Conservation (phyloP, 2,888 invertebrate species). For the Sinodicranocentrus sp. region DNA sequence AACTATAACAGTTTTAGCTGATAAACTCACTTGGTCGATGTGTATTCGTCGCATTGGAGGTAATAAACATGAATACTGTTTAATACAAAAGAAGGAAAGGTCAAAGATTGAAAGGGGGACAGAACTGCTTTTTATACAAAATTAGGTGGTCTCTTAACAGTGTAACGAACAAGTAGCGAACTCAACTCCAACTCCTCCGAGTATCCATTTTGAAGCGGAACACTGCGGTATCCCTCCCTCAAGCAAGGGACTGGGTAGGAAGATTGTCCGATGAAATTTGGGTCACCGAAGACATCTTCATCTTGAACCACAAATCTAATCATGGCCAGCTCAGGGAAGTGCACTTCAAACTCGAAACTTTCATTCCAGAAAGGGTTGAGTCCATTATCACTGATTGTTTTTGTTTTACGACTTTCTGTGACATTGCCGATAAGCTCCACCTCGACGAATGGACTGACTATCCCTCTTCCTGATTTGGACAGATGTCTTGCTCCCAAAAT, state of each 20-base stretch:
- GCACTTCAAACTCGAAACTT: slow-evolving; percentile 88
- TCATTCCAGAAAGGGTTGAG: slow-evolving; percentile 97
- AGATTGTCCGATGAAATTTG: slow-evolving; percentile 97
- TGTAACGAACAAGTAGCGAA: slow-evolving; percentile 90
- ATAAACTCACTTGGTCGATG: not conserved
- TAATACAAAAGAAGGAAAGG: not conserved
- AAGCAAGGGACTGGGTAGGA: slow-evolving; percentile 91
- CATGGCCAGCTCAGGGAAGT: slow-evolving; percentile 90
- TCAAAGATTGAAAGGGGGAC: not conserved
- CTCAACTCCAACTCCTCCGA: slow-evolving; percentile 96
- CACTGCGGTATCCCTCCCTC: slow-evolving; percentile 92
- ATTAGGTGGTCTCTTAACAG: slow-evolving; percentile 81
- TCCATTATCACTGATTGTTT: slow-evolving; percentile 95
- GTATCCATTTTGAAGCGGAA: slow-evolving; percentile 92
- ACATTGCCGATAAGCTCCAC: slow-evolving; percentile 90
- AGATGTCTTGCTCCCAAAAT: slow-evolving; percentile 95
- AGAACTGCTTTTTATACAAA: slow-evolving; percentile 46
- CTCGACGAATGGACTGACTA: slow-evolving; percentile 94
- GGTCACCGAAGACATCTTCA: slow-evolving; percentile 98
- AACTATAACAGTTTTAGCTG: not conserved
- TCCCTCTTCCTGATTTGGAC: slow-evolving; percentile 87
- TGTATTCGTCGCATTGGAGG: not conserved
- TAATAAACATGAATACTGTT: not conserved
- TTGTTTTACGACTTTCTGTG: slow-evolving; percentile 90
- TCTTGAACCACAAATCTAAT: slow-evolving; percentile 94